A percentile compares a stretch with the other conserved stretches of the same genome.
These are phyloP conservation scores for Acleris sparsana DNA, from an alignment of 2,888 invertebrate species.

Conservation along the genomic window DNA sequence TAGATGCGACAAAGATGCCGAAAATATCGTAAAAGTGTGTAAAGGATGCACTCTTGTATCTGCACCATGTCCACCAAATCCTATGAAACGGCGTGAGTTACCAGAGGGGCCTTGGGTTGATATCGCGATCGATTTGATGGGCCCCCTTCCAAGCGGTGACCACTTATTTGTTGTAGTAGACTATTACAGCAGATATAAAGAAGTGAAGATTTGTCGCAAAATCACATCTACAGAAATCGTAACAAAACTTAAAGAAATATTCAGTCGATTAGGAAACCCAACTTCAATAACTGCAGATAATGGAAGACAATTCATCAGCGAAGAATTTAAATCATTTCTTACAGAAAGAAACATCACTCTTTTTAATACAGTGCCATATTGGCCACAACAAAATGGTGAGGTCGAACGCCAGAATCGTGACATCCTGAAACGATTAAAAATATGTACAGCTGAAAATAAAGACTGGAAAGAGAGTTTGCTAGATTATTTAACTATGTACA, in stretches of 20 bases:
- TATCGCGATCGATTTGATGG: slow-evolving; percentile 35
- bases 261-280: slow-evolving; percentile 42
- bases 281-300: slow-evolving; percentile 43
- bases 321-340: slow-evolving; percentile 41
- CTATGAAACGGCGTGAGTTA: slow-evolving; percentile 36
- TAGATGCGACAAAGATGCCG: slow-evolving; percentile 38
- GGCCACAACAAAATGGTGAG: slow-evolving; percentile 17
- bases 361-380: not conserved
- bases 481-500: no score
- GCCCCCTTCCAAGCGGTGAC: slow-evolving; percentile 34
- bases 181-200: slow-evolving; percentile 19
- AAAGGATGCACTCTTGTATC: slow-evolving; percentile 41
- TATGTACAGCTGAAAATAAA: slow-evolving; percentile 26
- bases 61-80: slow-evolving; percentile 35
- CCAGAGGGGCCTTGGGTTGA: slow-evolving; percentile 41
- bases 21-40: slow-evolving; percentile 37
- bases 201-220: slow-evolving; percentile 26
- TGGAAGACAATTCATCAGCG: slow-evolving; percentile 42
- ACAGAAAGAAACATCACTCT: not conserved
- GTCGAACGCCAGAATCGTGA: slow-evolving; percentile 44
- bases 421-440: slow-evolving; percentile 42
- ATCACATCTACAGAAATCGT: not conserved
- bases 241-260: slow-evolving; percentile 39
- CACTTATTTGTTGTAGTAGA: slow-evolving; percentile 41
- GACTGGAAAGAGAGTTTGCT: no score